Evolutionary conservation across 2,797 vertebrate species (phyloP).

Genomic region (Falco peregrinus): DNA sequence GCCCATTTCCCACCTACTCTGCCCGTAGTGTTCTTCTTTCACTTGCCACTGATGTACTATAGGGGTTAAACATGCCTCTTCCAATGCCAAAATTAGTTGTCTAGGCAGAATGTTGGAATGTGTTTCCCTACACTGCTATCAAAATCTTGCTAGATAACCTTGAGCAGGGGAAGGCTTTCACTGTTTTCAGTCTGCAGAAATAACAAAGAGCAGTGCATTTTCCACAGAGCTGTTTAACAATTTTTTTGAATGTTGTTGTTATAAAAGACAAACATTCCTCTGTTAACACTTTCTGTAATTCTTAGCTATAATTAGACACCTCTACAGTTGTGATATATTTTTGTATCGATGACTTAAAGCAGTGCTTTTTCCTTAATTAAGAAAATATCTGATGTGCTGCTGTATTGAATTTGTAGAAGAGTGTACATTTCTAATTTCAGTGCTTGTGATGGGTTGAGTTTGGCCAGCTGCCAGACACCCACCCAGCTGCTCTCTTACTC

Average conservation of each 20-base stretch:
- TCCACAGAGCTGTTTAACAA: not conserved
- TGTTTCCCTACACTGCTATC: not conserved
- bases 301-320: not conserved
- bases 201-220: not conserved
- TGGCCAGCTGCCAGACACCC: not conserved
- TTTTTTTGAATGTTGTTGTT: not conserved
- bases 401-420: not conserved
- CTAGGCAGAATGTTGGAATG: not conserved
- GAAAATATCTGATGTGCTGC: not conserved
- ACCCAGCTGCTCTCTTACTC: not conserved
- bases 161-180: not conserved
- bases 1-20: not conserved
- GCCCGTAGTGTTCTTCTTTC: not conserved
- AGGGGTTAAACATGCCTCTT: not conserved
- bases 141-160: not conserved
- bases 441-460: not conserved
- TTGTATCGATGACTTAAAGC: not conserved
- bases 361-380: not conserved
- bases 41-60: not conserved
- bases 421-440: not conserved
- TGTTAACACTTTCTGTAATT: not conserved
- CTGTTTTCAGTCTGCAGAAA: not conserved
- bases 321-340: not conserved
- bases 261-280: not conserved
- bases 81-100: not conserved